phyloP scores from a whole-genome alignment of 2,888 invertebrate species.

The Steinernema hermaphroditum region DNA sequence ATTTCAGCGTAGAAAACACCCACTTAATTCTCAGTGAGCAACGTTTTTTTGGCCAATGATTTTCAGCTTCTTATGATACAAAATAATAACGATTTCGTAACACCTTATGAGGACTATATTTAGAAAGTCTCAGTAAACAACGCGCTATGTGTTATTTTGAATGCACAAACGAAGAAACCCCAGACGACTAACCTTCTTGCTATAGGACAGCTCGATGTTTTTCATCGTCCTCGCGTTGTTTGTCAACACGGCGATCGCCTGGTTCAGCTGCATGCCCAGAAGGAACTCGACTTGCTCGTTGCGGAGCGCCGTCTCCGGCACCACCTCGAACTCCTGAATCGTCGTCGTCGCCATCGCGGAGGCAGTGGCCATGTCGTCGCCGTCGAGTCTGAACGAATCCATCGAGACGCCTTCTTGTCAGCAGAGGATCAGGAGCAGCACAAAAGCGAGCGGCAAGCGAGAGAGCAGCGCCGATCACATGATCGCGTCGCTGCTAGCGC shows the following conservation, averaged over 20 bases:
- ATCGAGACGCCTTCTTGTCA: not conserved
- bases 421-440: no score
- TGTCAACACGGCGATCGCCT: conserved; percentile 57
- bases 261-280: conserved; percentile 63
- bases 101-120: no score
- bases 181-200: conserved; percentile 49
- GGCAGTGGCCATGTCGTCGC: not conserved
- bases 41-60: no score
- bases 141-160: no score
- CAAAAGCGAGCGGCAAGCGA: not conserved
- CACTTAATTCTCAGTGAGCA: no score
- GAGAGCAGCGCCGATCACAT: not conserved
- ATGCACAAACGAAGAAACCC: no score
- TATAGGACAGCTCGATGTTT: conserved; percentile 59
- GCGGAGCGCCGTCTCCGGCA: conserved; percentile 60
- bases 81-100: no score
- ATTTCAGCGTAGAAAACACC: no score
- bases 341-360: not conserved
- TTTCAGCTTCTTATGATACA: no score
- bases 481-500: conserved; percentile 10
- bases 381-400: conserved; percentile 14
- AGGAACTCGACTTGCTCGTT: conserved; percentile 59
- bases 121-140: no score
- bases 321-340: conserved; percentile 54
- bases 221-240: conserved; percentile 52